These are phyloP conservation scores for Oscheius onirici DNA, from an alignment of 2,888 invertebrate genomes.

Conservation along the genomic window DNA sequence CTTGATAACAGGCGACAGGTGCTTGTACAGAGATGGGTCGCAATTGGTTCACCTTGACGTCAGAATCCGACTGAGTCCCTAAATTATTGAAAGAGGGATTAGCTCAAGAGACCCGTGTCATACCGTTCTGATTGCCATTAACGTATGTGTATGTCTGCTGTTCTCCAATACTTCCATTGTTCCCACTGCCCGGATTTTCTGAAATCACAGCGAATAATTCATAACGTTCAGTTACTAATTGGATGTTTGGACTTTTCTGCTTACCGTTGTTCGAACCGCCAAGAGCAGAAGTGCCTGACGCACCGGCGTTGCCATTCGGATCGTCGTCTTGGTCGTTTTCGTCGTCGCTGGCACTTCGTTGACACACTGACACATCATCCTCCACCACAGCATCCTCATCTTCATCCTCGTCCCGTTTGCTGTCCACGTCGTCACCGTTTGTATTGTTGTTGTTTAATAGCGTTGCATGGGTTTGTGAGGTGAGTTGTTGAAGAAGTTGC, in stretches of 20 bases:
- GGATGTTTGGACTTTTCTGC: neutral
- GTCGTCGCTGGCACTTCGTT: slow-evolving; percentile 46
- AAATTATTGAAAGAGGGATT: neutral
- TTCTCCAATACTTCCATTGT: slow-evolving; percentile 11
- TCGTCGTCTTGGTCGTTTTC: slow-evolving; percentile 37
- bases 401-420: slow-evolving; percentile 45
- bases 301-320: slow-evolving; percentile 31
- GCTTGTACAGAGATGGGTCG: neutral
- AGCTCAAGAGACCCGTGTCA: neutral
- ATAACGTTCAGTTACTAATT: too few species aligned
- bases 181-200: slow-evolving; percentile 4
- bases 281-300: neutral
- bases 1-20: slow-evolving; percentile 12
- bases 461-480: slow-evolving; percentile 33
- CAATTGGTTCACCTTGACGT: slow-evolving; percentile 8
- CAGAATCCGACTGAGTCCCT: slow-evolving; percentile 4
- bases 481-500: slow-evolving; percentile 40
- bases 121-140: slow-evolving; percentile 26
- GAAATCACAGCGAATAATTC: neutral
- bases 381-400: slow-evolving; percentile 36
- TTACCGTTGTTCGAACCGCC: slow-evolving; percentile 7
- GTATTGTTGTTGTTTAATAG: slow-evolving; percentile 41
- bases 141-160: slow-evolving; percentile 16
- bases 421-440: slow-evolving; percentile 36
- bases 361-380: slow-evolving; percentile 47